Evolutionary conservation across 2,888 invertebrate species (phyloP).

Genomic region (Cyrtodaria siliqua): DNA sequence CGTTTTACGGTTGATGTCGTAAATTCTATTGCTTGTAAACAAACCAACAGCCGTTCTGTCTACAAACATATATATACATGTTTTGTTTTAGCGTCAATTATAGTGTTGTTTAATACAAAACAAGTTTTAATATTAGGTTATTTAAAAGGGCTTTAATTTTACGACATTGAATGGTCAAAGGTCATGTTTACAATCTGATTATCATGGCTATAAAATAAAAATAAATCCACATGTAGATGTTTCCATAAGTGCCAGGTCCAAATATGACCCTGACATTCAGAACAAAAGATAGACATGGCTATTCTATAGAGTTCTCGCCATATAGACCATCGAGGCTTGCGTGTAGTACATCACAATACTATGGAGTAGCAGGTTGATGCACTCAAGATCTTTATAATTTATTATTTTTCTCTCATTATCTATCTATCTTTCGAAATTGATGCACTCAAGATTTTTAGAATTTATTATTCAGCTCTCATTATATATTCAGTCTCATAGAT

Average conservation of each 20-base stretch:
- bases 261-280: constrained; percentile 66
- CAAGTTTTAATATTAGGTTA: no score
- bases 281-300: constrained; percentile 89
- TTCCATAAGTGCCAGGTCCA: no score
- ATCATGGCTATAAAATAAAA: neutral
- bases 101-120: neutral
- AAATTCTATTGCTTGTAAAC: no score
- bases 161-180: constrained; percentile 25
- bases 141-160: neutral
- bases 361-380: constrained; percentile 89
- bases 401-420: no score
- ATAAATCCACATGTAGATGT: neutral
- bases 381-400: no score
- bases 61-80: no score
- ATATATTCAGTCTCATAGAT: no score
- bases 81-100: neutral
- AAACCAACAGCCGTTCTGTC: neutral
- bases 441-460: neutral
- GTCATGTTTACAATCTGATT: constrained; percentile 15
- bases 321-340: constrained; percentile 91
- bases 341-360: constrained; percentile 92
- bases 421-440: no score
- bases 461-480: no score
- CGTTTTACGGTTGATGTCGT: constrained; percentile 6
- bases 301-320: constrained; percentile 93